Evolutionary conservation across 64 coral and sea anemone genomes (phyloP).

Genomic region (Stylophora pistillata): DNA sequence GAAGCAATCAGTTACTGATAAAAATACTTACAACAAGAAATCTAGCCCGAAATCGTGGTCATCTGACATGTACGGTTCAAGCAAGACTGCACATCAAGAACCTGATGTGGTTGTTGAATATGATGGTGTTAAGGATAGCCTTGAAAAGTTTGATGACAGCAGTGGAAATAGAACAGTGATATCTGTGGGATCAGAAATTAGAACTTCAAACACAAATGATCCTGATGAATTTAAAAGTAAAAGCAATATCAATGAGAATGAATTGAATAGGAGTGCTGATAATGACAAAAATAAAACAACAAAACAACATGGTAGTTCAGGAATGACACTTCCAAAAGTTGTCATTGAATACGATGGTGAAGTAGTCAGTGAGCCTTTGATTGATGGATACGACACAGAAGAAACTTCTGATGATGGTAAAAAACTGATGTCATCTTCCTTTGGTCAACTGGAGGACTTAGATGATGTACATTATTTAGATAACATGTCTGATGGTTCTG

Average conservation of each 20-base stretch:
- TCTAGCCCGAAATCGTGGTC: neutral
- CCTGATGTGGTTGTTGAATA: conserved; percentile 5
- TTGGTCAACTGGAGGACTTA: neutral
- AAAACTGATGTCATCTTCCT: neutral
- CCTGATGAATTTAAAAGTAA: neutral
- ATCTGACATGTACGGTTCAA: neutral
- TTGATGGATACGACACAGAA: conserved; percentile 20
- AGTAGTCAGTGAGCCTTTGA: conserved; percentile 8
- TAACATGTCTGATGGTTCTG: neutral
- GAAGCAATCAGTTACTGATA: neutral
- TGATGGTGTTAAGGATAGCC: neutral
- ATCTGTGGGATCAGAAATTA: neutral
- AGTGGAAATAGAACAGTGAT: neutral
- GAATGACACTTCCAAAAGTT: conserved; percentile 32
- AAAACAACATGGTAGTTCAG: neutral
- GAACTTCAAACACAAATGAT: neutral
- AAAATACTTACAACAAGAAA: neutral
- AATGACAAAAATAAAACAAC: neutral
- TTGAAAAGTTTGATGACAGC: conserved; percentile 4
- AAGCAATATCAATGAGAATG: neutral
- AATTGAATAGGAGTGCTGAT: neutral
- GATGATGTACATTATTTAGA: neutral
- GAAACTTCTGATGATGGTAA: neutral
- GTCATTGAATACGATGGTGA: conserved; percentile 30
- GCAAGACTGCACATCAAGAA: conserved; percentile 7